Evolutionary conservation across 37 sponge, comb jelly and placozoan genomes (phyloP), one percentile per base, ranked within the genome.

Genomic region (Axinella damicornis): DNA sequence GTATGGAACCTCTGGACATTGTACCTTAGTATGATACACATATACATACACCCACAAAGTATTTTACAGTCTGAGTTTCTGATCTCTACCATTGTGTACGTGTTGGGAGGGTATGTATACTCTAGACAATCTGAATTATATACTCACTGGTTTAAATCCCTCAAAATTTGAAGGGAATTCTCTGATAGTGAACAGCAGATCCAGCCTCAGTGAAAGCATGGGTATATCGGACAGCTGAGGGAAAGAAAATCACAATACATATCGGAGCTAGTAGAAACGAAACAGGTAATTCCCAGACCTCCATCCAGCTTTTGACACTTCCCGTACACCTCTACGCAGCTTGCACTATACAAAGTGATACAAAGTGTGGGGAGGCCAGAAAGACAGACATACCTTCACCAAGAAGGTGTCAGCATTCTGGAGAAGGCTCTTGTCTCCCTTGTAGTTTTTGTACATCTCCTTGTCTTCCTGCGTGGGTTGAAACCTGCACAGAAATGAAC

Each of bases 401-500:
- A 93, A 31, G 38, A 95, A 95, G 27, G 55, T 78, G 38, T 95
- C 95, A 24, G 73, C 79, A 65, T 57, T 38, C 13, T 84, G 83
- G 9, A 95, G 78, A 2, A 59, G 22, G 16, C 38, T 76, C 58
- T 74, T 85, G 36, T 91, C 88, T 12, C 82, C 95, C 19, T 77
- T 86, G 55, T 81, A 95, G 30, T 82, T 91, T 57, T 85, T 95
- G 73, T 84, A 95, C 83, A 91, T 57, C 53, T 92, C 95, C 25
- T 59, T 85, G 11, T 95, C 95, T 58, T 95, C 95, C 9, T 85
- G 83, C 60, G 77, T 79, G 46, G 95, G 95, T 33, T 95, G 95
- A 81, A 85, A 92, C 68, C 95, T 95, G 70, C 2, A 17, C 65
- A 60, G 28, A 11, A 24, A 46, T 46, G 46, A 9, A 46, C 46